Base-by-base conservation (phyloP, 1,140 invertebrate genomes). In the Leguminivora glycinivorella region DNA sequence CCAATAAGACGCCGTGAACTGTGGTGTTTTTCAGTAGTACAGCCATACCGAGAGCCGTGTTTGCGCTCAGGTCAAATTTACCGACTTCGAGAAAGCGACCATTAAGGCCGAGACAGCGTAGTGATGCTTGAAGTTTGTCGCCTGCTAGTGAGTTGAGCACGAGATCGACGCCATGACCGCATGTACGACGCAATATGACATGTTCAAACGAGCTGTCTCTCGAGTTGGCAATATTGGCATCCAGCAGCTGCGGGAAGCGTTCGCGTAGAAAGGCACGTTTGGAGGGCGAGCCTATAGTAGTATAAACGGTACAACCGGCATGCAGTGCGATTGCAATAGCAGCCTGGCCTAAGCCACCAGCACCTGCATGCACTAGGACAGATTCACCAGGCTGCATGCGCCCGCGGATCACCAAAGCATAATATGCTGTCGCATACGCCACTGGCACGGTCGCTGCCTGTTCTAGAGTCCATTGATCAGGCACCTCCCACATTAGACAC, bases 1-100 rank as follows among this genome's bases (percentile, higher is more conserved):
- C 98, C 73, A 99, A 88, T 2, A 99, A 92, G 81, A 99, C 98
- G 72, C 98, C 98, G 92, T 99, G 98, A 94, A 99, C 98, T 14
- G 96, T 95, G 2, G 97, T 97, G 84, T 99, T 99, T 83, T 98
- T 99, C 75, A 99, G 90, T 92, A 99, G 99, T 2, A 99, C 84
- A 0, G 97, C 94, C 98, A 99, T 99, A n/a, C 98, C 98, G 69
- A 99, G 85, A 3, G 95, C 90, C 12, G 94, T 95, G 87, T 99
- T 97, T 80, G 98, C 98, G 5, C 97, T 97, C 29, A 99, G 90
- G 93, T 99, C 98, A 73, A 96, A 97, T 91, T 99, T 99, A 73
- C 98, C 98, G 80, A 99, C 99, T 93, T 99, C 98, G 29, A 99
- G 92, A 93, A 99, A 99, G 38, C 98, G 94, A 43, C 98, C 98